Evolutionary conservation across 2,888 invertebrate species (phyloP).

Genomic region (Tupiocoris notatus): DNA sequence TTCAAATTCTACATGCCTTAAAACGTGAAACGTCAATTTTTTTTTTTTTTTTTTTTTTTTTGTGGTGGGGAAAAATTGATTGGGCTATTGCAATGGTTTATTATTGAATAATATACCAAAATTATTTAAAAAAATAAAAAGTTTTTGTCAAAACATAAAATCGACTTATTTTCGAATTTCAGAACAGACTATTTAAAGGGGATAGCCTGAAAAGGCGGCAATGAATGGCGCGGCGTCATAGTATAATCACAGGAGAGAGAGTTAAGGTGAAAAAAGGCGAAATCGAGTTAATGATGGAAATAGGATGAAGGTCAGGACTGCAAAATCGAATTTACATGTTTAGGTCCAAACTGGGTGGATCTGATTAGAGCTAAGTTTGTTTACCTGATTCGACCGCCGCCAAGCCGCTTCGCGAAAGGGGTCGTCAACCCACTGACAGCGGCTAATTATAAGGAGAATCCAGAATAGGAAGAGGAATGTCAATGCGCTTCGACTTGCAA

Average conservation of each 20-base stretch:
- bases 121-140: no score
- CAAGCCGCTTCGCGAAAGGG: not conserved
- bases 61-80: no score
- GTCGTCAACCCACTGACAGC: not conserved
- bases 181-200: conserved; percentile 26
- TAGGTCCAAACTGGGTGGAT: conserved; percentile 40
- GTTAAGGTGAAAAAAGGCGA: conserved; percentile 21
- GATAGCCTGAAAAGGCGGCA: not conserved
- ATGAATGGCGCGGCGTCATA: conserved; percentile 15
- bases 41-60: no score
- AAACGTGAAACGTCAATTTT: no score
- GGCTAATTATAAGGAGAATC: not conserved
- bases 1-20: no score
- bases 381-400: conserved; percentile 36
- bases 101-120: no score
- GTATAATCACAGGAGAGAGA: conserved; percentile 26
- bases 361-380: conserved; percentile 40
- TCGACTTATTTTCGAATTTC: no score
- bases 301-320: conserved; percentile 39
- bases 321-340: conserved; percentile 41
- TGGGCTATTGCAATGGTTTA: no score
- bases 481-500: no score
- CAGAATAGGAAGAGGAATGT: no score
- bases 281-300: conserved; percentile 42
- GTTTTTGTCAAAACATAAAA: no score